Conservation (phyloP, 2,797 vertebrate species). For the Myripristis murdjan region DNA sequence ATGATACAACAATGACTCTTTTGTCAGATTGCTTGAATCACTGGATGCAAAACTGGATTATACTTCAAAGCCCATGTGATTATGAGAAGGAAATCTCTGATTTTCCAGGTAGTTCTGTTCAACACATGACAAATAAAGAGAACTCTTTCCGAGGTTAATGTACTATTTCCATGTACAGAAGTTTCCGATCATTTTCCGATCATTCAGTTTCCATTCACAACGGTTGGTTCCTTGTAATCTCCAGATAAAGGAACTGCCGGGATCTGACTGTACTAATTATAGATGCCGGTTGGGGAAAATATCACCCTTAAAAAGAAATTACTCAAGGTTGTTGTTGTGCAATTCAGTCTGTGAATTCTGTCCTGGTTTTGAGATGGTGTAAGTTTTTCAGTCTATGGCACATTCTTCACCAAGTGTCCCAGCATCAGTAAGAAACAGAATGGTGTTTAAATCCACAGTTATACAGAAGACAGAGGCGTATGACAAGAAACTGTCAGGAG, state of each 20-base stretch:
- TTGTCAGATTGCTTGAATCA: no score
- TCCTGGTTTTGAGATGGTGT: no score
- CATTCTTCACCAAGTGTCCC: background rate
- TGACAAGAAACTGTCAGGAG: no score
- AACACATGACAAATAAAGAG: background rate
- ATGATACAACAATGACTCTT: no score
- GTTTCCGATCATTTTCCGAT: conserved; percentile 5
- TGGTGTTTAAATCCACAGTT: background rate
- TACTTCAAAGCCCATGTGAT: background rate
- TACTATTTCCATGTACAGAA: background rate
- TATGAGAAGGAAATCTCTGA: background rate
- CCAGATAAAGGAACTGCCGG: conserved; percentile 6
- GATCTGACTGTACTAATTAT: conserved; percentile 7
- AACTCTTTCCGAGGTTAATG: background rate
- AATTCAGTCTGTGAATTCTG: background rate
- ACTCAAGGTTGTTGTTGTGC: background rate
- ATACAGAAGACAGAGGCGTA: no score
- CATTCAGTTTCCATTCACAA: background rate
- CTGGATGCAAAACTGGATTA: background rate
- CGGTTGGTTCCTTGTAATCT: background rate
- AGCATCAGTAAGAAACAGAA: background rate
- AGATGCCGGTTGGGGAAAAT: background rate
- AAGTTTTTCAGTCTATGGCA: background rate
- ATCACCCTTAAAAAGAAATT: background rate
- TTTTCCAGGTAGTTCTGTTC: background rate